Evolutionary conservation across 2,797 vertebrate species (phyloP).

Genomic region (Zenarchopterus dispar): DNA sequence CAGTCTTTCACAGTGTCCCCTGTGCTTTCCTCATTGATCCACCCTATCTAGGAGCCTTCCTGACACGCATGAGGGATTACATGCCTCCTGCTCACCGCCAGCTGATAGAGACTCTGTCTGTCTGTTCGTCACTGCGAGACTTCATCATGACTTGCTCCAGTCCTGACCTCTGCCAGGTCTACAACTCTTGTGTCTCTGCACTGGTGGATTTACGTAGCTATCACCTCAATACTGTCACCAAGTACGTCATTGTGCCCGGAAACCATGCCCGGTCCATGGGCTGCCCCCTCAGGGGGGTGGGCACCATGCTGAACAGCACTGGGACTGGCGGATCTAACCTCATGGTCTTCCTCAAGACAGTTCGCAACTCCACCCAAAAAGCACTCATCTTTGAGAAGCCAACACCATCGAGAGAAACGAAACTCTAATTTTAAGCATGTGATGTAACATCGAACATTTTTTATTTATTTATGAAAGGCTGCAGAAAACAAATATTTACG

Average conservation of each 20-base stretch:
- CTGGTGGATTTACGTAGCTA: slow-evolving; percentile 80
- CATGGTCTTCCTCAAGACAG: slow-evolving; percentile 84
- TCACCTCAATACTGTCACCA: slow-evolving; percentile 83
- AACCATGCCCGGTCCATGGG: slow-evolving; percentile 4
- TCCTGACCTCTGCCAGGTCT: slow-evolving; percentile 59
- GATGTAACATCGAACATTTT: background rate
- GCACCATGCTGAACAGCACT: slow-evolving; percentile 47
- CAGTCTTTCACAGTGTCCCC: slow-evolving; percentile 23
- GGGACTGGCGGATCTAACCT: slow-evolving; percentile 83
- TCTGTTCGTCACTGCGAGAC: slow-evolving; percentile 65
- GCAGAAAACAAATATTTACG: slow-evolving; percentile 1
- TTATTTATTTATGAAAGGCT: slow-evolving; percentile 17
- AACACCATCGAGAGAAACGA: slow-evolving; percentile 12
- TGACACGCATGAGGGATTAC: slow-evolving; percentile 88
- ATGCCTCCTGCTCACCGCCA: slow-evolving; percentile 86
- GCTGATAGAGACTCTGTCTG: slow-evolving; percentile 81
- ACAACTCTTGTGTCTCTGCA: slow-evolving; percentile 78
- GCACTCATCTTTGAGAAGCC: slow-evolving; percentile 47
- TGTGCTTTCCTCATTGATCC: slow-evolving; percentile 44
- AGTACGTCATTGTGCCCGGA: slow-evolving; percentile 73
- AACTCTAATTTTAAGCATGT: background rate
- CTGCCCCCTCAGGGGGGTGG: slow-evolving; percentile 52
- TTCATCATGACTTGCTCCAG: slow-evolving; percentile 61
- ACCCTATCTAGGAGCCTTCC: slow-evolving; percentile 80
- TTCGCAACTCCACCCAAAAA: slow-evolving; percentile 80